A percentile compares a stretch with the other conserved stretches of the same genome.
Evolutionary conservation across 2,888 invertebrate genomes (phyloP).

Genomic region (Xestia rhomboidea): DNA sequence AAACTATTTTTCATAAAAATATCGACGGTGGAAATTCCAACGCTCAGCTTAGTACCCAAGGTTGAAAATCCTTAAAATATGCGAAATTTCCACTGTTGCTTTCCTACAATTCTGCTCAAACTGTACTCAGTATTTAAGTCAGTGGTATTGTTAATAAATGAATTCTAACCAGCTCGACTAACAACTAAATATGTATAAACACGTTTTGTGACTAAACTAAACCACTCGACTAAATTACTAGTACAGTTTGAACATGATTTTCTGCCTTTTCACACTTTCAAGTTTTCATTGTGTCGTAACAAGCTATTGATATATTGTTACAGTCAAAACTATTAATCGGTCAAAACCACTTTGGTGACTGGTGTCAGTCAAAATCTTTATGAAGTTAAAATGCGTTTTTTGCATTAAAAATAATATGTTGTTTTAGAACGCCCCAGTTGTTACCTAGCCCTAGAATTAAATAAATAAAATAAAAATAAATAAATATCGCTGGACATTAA

Average conservation of each 20-base stretch:
- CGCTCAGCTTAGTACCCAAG: background rate
- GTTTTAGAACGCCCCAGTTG: too few species aligned
- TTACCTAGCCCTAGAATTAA: too few species aligned
- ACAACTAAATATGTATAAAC: constrained; percentile 24
- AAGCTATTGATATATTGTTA: background rate
- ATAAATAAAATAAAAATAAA: too few species aligned
- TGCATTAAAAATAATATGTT: too few species aligned
- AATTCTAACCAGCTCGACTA: constrained; percentile 31
- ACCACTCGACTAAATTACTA: constrained; percentile 15
- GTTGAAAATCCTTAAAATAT: background rate
- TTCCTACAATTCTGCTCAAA: background rate
- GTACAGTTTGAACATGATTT: constrained; percentile 13
- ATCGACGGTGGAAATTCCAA: background rate
- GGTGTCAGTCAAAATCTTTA: too few species aligned
- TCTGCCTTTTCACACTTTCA: background rate
- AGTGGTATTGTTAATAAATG: constrained; percentile 11
- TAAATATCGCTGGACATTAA: too few species aligned
- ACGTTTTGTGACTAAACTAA: constrained; percentile 19
- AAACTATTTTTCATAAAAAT: constrained; percentile 15
- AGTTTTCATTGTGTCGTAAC: background rate
- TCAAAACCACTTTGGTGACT: too few species aligned
- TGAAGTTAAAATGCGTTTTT: too few species aligned
- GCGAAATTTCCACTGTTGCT: background rate
- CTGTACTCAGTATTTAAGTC: background rate
- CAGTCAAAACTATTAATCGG: too few species aligned